Conservation (phyloP, 2,113 vertebrate genomes). For the Ptyas mucosa region DNA sequence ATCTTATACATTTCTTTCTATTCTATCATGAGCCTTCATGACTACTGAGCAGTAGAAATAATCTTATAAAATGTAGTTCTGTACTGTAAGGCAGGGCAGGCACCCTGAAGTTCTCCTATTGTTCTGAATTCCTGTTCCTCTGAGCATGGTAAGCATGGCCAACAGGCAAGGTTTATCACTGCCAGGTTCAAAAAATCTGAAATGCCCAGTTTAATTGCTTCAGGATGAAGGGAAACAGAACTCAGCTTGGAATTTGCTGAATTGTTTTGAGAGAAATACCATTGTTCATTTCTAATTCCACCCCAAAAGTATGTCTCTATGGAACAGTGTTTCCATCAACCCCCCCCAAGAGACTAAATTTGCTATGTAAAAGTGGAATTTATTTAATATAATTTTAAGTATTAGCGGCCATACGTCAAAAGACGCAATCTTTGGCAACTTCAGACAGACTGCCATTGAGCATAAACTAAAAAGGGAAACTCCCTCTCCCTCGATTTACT, state of each 20-base stretch:
- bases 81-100: not conserved
- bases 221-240: not conserved
- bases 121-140: not conserved
- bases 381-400: not conserved
- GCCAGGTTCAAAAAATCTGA: not conserved
- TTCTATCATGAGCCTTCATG: not conserved
- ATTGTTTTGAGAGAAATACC: not conserved
- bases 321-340: conserved; percentile 35
- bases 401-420: not conserved
- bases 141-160: not conserved
- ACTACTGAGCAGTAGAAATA: not conserved
- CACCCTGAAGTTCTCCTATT: not conserved
- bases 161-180: not conserved
- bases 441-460: not conserved
- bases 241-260: not conserved
- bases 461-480: not conserved
- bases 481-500: not conserved
- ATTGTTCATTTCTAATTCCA: not conserved
- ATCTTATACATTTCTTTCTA: not conserved
- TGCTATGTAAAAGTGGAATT: not conserved
- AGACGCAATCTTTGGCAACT: not conserved
- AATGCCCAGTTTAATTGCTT: not conserved
- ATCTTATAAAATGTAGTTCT: not conserved
- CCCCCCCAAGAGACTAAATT: conserved; percentile 24
- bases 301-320: conserved; percentile 49